These are phyloP conservation scores for Carcina quercana DNA, from an alignment of 2,888 invertebrate genomes.

Conservation along the genomic window DNA sequence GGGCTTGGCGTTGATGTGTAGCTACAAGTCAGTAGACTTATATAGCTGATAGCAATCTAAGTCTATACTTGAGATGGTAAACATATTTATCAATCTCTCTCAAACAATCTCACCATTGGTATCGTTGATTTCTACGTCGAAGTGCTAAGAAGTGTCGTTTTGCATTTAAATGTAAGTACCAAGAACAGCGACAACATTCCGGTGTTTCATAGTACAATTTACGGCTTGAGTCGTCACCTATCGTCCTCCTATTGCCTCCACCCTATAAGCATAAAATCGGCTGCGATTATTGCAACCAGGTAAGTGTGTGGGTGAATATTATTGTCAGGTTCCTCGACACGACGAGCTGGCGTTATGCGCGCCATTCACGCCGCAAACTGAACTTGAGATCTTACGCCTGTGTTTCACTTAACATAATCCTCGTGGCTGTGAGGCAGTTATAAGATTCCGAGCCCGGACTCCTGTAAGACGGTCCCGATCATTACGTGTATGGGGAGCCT, in stretches of 20 bases:
- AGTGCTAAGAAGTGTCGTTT: too few species aligned
- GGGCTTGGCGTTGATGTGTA: too few species aligned
- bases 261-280: conserved; percentile 55
- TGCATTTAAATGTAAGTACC: too few species aligned
- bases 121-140: too few species aligned
- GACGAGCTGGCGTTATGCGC: conserved; percentile 40
- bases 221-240: conserved; percentile 42
- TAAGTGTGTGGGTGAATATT: conserved; percentile 66
- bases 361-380: conserved; percentile 41
- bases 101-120: too few species aligned
- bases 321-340: conserved; percentile 61
- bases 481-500: conserved; percentile 50
- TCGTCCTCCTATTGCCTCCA: conserved; percentile 28
- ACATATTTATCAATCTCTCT: too few species aligned
- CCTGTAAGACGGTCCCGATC: conserved; percentile 19
- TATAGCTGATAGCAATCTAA: too few species aligned
- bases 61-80: too few species aligned
- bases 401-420: conserved; percentile 3
- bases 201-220: conserved; percentile 37
- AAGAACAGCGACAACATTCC: too few species aligned
- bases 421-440: conserved; percentile 4
- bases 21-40: too few species aligned
- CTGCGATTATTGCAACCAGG: conserved; percentile 50
- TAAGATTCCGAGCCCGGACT: neutral
- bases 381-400: conserved; percentile 8